phyloP scores from a whole-genome alignment of 37 sponge, comb jelly and placozoan species.

The Mnemiopsis leidyi region DNA sequence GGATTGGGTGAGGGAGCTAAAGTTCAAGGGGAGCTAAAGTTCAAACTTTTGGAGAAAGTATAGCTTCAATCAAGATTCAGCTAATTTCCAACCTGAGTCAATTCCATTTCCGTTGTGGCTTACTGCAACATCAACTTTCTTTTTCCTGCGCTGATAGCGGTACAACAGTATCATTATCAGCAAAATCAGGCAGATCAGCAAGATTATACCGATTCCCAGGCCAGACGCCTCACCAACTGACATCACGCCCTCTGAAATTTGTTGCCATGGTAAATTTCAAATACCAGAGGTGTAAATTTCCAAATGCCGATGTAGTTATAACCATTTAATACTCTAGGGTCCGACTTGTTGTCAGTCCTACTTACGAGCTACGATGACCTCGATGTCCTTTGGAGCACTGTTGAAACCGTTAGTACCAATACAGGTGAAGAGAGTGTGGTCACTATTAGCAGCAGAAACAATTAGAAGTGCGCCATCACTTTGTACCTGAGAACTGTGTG shows the following conservation, averaged over 20 bases:
- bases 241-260: neutral
- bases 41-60: no score
- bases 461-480: neutral
- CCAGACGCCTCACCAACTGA: neutral
- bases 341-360: neutral
- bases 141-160: neutral
- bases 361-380: slow-evolving; percentile 6
- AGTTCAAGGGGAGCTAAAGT: no score
- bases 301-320: no score
- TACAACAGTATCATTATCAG: slow-evolving; percentile 7
- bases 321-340: neutral
- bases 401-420: slow-evolving; percentile 42
- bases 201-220: neutral
- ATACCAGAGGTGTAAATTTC: no score
- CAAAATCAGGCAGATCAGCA: neutral
- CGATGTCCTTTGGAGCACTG: neutral
- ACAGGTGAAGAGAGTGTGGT: slow-evolving; percentile 34
- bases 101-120: neutral
- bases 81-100: neutral
- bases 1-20: no score
- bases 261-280: no score
- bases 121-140: slow-evolving; percentile 25
- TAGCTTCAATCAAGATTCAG: no score
- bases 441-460: neutral
- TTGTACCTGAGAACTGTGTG: slow-evolving; percentile 29